Evolutionary conservation across 2,888 invertebrate species (phyloP).

Genomic region (Amphipoea oculea): DNA sequence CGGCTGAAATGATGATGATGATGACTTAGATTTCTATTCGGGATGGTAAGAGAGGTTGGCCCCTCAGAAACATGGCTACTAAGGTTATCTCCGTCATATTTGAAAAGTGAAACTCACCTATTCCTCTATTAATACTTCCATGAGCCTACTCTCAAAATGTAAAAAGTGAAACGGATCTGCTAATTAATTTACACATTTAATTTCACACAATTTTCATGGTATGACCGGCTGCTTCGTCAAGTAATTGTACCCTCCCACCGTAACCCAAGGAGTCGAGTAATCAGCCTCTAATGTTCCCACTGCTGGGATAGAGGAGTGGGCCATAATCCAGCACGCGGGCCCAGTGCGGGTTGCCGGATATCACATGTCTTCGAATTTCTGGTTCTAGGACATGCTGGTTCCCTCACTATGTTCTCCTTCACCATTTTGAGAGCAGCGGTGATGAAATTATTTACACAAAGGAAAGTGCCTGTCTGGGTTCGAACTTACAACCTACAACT

Average conservation of each 20-base stretch:
- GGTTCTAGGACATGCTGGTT: too few species aligned
- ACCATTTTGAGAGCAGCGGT: too few species aligned
- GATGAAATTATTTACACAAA: too few species aligned
- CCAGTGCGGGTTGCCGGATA: too few species aligned
- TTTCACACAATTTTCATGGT: neutral
- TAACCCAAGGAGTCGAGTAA: neutral
- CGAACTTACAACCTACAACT: neutral
- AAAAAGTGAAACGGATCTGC: neutral
- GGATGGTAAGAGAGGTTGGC: neutral
- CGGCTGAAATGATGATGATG: too few species aligned
- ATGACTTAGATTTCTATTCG: neutral
- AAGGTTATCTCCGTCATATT: neutral
- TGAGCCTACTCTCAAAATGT: neutral
- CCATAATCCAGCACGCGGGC: too few species aligned
- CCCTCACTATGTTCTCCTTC: too few species aligned
- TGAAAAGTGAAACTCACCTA: neutral
- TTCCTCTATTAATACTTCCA: neutral
- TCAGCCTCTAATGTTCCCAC: too few species aligned
- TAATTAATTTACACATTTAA: neutral
- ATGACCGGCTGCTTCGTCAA: neutral
- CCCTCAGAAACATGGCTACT: too few species aligned
- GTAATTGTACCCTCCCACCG: neutral
- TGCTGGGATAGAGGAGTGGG: too few species aligned
- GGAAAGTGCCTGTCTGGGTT: too few species aligned
- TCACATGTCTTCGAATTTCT: too few species aligned